These are phyloP conservation scores for Poecile montanus DNA, from an alignment of 2,797 vertebrate species.

Conservation along the genomic window DNA sequence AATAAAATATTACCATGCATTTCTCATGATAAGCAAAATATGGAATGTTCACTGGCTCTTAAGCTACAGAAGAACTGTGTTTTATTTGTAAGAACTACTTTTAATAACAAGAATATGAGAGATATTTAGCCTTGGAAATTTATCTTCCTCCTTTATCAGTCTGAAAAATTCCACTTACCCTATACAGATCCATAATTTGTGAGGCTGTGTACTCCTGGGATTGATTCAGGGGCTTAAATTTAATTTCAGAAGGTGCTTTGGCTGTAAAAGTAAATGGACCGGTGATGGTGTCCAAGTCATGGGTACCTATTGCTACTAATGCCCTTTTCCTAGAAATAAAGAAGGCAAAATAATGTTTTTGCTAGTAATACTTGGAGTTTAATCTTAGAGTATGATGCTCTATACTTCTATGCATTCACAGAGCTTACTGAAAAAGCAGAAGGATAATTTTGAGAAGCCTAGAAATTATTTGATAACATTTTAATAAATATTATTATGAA, in stretches of 20 bases:
- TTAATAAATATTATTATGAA: background rate
- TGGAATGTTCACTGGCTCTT: background rate
- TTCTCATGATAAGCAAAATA: background rate
- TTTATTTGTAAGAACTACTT: background rate
- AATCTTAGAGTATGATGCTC: background rate
- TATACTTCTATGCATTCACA: background rate
- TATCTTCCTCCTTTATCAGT: background rate
- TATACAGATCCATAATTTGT: conserved; percentile 93
- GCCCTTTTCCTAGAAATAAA: conserved; percentile 85
- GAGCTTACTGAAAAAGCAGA: background rate
- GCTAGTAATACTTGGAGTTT: background rate
- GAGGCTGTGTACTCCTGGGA: conserved; percentile 87
- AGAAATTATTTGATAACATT: background rate
- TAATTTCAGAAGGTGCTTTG: conserved; percentile 88
- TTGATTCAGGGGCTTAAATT: conserved; percentile 92
- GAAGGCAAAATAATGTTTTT: background rate
- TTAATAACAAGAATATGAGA: background rate
- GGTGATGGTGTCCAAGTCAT: conserved; percentile 91
- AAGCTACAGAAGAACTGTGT: background rate
- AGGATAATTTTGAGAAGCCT: background rate
- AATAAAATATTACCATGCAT: background rate
- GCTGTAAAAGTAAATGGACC: conserved; percentile 96
- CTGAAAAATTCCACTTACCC: conserved; percentile 76
- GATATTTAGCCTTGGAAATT: background rate
- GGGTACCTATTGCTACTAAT: conserved; percentile 95